Evolutionary conservation across 2,113 vertebrate species (phyloP).

Genomic region (Daboia siamensis): DNA sequence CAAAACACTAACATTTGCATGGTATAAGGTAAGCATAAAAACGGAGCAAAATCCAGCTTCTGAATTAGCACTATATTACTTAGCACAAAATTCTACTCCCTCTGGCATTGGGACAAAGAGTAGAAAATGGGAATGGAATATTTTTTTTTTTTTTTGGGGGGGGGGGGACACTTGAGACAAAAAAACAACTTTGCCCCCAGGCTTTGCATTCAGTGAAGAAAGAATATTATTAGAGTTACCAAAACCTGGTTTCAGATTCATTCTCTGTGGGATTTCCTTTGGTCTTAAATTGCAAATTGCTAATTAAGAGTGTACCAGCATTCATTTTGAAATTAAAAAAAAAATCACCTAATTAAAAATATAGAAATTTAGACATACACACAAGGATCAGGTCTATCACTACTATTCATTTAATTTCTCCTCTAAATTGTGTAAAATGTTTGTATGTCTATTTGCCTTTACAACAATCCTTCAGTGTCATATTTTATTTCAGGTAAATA

Average conservation of each 20-base stretch:
- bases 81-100: background rate
- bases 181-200: background rate
- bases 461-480: background rate
- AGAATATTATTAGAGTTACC: background rate
- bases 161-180: background rate
- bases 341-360: background rate
- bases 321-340: background rate
- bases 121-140: background rate
- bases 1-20: slow-evolving; percentile 6
- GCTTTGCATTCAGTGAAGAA: background rate
- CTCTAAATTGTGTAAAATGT: background rate
- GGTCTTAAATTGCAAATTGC: background rate
- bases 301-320: background rate
- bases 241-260: background rate
- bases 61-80: background rate
- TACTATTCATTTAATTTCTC: background rate
- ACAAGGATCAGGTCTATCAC: background rate
- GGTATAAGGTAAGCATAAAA: background rate
- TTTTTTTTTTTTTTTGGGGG: background rate
- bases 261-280: background rate
- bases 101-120: background rate
- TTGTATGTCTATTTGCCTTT: background rate
- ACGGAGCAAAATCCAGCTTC: background rate
- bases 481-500: background rate
- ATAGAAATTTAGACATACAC: background rate